These are phyloP conservation scores for Otolemur garnettii DNA, from an alignment of 2,113 vertebrate genomes.

Conservation along the genomic window DNA sequence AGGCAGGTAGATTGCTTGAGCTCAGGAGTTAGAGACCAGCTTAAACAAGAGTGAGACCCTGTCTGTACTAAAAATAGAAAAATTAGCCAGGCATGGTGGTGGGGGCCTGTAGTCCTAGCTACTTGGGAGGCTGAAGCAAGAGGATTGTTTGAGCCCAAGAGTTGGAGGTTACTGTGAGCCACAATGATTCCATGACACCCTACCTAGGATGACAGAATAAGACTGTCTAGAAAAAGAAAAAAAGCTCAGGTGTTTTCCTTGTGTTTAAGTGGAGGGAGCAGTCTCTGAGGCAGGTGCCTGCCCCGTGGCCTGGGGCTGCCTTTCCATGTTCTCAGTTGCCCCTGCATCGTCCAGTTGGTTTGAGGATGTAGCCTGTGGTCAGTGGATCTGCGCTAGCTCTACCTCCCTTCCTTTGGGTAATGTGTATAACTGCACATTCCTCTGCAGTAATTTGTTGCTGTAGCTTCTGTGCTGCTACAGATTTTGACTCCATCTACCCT, in stretches of 20 bases:
- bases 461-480: too few species aligned
- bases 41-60: too few species aligned
- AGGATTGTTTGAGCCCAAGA: too few species aligned
- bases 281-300: not conserved
- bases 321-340: not conserved
- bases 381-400: not conserved
- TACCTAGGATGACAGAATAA: too few species aligned
- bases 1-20: too few species aligned
- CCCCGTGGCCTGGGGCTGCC: not conserved
- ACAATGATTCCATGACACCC: too few species aligned
- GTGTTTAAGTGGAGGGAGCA: not conserved
- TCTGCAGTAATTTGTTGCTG: not conserved
- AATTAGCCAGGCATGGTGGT: too few species aligned
- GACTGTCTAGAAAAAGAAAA: not conserved
- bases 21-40: too few species aligned
- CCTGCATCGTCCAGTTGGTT: not conserved
- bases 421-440: not conserved
- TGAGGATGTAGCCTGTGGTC: not conserved
- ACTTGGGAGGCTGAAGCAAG: too few species aligned
- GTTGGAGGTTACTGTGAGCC: too few species aligned
- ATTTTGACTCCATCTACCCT: not conserved
- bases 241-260: not conserved
- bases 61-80: too few species aligned
- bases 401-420: not conserved
- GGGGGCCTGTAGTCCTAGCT: too few species aligned